A percentile compares a stretch with the other conserved stretches of the same genome.
Conservation (phyloP, 2,888 invertebrate species). For the Caenorhabditis doughertyi region DNA sequence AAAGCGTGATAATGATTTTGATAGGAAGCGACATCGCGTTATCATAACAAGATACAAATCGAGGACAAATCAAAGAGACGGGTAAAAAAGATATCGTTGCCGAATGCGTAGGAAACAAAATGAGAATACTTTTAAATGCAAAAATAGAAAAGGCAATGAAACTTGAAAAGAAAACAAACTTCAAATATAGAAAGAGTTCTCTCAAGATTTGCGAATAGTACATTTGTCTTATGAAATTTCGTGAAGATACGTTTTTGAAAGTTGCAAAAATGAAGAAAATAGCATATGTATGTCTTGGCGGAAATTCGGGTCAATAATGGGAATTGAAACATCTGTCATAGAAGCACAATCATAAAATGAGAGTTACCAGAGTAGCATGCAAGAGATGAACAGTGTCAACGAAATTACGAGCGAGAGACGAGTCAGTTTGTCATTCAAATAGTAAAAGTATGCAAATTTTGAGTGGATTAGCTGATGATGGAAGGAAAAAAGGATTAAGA, state of each 20-base stretch:
- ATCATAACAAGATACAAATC: conserved; percentile 42
- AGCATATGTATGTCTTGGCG: conserved; percentile 16
- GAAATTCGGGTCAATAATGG: neutral
- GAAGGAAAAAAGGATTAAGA: conserved; percentile 41
- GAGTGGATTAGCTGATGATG: conserved; percentile 47
- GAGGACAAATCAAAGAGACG: conserved; percentile 30
- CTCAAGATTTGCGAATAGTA: too few relatives aligned
- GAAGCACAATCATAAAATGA: neutral
- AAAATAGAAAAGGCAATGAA: neutral
- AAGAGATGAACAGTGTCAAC: conserved; percentile 21
- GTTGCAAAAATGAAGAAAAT: neutral
- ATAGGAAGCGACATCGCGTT: conserved; percentile 32
- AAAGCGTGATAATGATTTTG: conserved; percentile 37
- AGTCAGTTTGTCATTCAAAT: conserved; percentile 15
- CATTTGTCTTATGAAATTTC: too few relatives aligned
- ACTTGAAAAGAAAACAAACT: too few relatives aligned
- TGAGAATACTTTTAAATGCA: neutral
- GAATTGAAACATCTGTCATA: conserved; percentile 39
- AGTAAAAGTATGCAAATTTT: conserved; percentile 51
- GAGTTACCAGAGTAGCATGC: neutral
- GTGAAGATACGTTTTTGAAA: too few relatives aligned
- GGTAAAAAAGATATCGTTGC: conserved; percentile 19
- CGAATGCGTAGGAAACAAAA: neutral
- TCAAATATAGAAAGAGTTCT: too few relatives aligned
- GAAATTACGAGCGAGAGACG: neutral